A percentile compares a stretch with the other conserved stretches of the same genome.
Conservation (phyloP, 2,113 vertebrate genomes). For the Formicarius rufipectus region DNA sequence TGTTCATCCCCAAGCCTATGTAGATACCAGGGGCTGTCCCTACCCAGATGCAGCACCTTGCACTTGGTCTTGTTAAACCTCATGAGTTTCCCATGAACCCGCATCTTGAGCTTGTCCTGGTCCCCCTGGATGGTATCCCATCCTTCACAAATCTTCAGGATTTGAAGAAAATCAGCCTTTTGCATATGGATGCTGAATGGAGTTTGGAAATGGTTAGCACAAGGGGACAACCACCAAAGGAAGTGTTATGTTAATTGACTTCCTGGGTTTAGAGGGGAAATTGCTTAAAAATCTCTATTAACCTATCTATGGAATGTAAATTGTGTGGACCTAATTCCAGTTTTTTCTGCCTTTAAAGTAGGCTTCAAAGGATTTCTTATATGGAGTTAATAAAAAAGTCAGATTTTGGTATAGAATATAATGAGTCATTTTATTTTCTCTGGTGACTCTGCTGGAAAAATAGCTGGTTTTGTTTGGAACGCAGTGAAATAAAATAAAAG, state of each 20-base stretch:
- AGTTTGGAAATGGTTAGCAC: accelerated
- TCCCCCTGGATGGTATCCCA: neutral
- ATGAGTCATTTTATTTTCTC: neutral
- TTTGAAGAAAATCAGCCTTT: neutral
- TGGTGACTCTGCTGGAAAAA: neutral
- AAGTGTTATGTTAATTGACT: neutral
- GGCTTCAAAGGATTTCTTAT: neutral
- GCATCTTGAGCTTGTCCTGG: neutral
- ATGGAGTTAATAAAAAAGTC: neutral
- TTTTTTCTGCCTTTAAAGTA: neutral
- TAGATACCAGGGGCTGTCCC: neutral
- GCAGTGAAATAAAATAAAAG: neutral
- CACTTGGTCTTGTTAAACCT: neutral
- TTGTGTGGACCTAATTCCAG: neutral
- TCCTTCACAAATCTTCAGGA: neutral
- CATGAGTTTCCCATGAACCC: neutral
- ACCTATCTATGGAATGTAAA: neutral
- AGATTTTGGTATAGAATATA: neutral
- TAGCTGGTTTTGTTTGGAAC: neutral
- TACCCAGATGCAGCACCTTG: neutral
- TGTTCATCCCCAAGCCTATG: neutral
- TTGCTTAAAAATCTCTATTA: neutral
- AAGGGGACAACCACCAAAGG: neutral
- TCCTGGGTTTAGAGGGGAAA: neutral
- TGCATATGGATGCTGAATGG: neutral